Base-by-base conservation (phyloP, 2,888 invertebrate species). In the Tetramorium bicarinatum region DNA sequence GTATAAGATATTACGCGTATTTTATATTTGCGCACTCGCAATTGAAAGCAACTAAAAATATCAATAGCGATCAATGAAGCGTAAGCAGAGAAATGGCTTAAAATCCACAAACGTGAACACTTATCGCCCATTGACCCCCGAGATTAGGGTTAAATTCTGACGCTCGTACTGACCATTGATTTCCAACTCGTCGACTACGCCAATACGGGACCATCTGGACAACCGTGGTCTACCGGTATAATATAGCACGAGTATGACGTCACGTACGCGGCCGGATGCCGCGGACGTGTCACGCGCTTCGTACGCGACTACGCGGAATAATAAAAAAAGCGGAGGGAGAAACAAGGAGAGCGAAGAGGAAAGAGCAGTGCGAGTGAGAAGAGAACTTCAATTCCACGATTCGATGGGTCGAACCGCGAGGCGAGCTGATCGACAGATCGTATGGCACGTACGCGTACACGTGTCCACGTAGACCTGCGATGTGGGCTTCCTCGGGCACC, bases 221-320 rank as follows among this genome's bases (percentile, higher is more conserved):
- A 62, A 52, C 84, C 52, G 52, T 15, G 84, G 87, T 77, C 86
- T 87, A 91, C 88, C 91, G 88, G 82, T 89, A 81, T 83, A 81
- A 87, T 91, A 91, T 91, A 84, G 87, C 89, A 67, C 77, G 89
- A 85, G 91, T 93, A 91, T 93, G 94, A 94, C 94, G 93, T 94
- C 94, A 94, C 94, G 94, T 94, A 93, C 93, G 86, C 88, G 89
- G 90, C 94, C 94, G 94, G 94, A 94, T 93, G 93, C 92, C 92
- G 92, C 87, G 91, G 91, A 94, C 94, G 94, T 94, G 94, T 92
- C 92, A 87, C 91, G 89, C 89, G 92, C 87, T 88, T 88, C 88
- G 90, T 89, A 75, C 72, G 82, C 89, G 90, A 88, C 91, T 90
- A 92, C 91, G 91, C 87, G 91, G 94, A 93, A 94, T 94, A 93